These are phyloP conservation scores for Ischnus inquisitorius DNA, from an alignment of 2,888 invertebrate genomes.

Conservation along the genomic window DNA sequence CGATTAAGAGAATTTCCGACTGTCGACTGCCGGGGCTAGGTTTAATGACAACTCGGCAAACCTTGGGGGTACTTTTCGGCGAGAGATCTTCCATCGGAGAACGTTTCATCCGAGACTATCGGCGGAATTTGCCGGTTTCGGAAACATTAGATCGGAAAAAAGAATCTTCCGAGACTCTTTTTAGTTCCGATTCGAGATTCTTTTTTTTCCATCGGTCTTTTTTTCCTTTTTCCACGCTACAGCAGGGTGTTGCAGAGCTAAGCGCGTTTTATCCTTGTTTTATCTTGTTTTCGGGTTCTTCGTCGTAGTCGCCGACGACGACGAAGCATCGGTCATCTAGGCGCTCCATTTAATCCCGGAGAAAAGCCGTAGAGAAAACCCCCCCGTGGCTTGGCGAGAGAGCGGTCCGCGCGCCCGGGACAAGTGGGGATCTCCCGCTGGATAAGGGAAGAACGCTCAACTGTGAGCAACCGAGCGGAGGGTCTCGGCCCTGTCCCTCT, in stretches of 20 bases:
- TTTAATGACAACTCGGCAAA: not conserved
- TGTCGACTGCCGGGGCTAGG: not conserved
- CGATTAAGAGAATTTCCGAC: slow-evolving; percentile 69
- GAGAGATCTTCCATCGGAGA: not conserved
- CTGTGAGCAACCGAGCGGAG: slow-evolving; percentile 41
- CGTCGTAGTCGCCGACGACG: slow-evolving; percentile 68
- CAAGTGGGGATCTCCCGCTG: slow-evolving; percentile 80
- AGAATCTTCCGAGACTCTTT: not conserved
- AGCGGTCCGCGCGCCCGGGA: slow-evolving; percentile 48
- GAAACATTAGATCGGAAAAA: not conserved
- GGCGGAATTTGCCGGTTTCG: not conserved
- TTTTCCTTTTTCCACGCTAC: not conserved
- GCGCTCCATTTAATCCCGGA: slow-evolving; percentile 84
- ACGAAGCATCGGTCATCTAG: slow-evolving; percentile 83
- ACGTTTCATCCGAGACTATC: not conserved
- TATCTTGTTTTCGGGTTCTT: slow-evolving; percentile 82
- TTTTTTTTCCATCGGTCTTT: slow-evolving; percentile 4
- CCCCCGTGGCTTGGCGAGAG: slow-evolving; percentile 60
- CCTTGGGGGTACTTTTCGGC: not conserved
- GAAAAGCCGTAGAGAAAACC: slow-evolving; percentile 75
- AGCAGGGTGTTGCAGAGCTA: slow-evolving; percentile 46
- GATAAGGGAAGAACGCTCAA: slow-evolving; percentile 76
- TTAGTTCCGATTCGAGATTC: not conserved
- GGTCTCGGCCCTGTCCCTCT: slow-evolving; percentile 58
- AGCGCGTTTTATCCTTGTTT: slow-evolving; percentile 83